Conservation (phyloP, 2,113 vertebrate species). For the Cyprinodon variegatus region DNA sequence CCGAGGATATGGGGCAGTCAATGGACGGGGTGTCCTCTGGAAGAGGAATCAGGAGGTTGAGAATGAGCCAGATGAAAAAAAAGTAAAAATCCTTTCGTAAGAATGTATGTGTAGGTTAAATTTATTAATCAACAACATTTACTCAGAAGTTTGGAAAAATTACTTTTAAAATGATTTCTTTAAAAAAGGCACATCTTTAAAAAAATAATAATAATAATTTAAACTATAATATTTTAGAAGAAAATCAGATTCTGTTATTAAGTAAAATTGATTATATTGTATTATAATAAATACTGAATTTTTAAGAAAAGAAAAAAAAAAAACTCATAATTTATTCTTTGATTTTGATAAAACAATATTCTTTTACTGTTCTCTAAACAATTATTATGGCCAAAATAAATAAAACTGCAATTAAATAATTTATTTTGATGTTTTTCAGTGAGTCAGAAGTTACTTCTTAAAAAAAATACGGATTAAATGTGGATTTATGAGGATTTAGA, state of each 20-base stretch:
- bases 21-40: constrained; percentile 54
- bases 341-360: background rate
- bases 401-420: no score
- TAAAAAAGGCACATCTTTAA: no score
- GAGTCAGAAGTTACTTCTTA: background rate
- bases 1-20: constrained; percentile 43
- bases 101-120: background rate
- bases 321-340: background rate
- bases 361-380: background rate
- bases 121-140: no score
- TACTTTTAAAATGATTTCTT: no score
- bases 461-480: background rate
- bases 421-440: no score
- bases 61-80: constrained; percentile 1
- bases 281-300: no score
- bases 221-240: background rate
- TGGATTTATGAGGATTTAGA: background rate
- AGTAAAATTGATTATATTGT: no score
- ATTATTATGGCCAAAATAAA: background rate
- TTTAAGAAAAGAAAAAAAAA: no score
- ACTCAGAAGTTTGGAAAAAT: no score
- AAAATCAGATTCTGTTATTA: background rate
- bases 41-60: constrained; percentile 47
- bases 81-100: background rate
- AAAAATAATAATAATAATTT: background rate